Evolutionary conservation across 2,888 invertebrate genomes (phyloP).

Genomic region (Amphiduros pacificus): DNA sequence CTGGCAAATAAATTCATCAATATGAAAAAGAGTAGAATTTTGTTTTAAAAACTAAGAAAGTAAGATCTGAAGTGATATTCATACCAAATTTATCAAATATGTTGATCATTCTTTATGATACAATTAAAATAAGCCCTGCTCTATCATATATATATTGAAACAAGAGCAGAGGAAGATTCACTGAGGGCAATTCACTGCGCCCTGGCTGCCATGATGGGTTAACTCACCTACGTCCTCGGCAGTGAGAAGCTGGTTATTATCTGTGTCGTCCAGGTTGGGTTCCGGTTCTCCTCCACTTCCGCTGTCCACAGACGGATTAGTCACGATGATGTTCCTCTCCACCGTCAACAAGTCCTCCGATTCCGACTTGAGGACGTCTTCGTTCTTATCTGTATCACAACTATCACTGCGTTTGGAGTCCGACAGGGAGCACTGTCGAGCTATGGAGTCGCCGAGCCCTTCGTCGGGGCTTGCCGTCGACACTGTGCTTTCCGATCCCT

Average conservation of each 20-base stretch:
- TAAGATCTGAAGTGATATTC: no score
- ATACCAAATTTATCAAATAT: no score
- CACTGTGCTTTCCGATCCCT: background rate
- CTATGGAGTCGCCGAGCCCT: constrained; percentile 47
- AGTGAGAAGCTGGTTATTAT: constrained; percentile 15
- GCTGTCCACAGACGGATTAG: constrained; percentile 62
- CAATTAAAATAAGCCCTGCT: no score
- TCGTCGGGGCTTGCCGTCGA: constrained; percentile 44
- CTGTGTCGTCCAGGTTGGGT: background rate
- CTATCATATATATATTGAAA: no score
- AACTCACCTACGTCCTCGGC: constrained; percentile 25
- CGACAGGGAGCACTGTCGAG: constrained; percentile 15
- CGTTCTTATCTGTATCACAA: constrained; percentile 25
- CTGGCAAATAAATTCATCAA: no score
- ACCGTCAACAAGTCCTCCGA: constrained; percentile 3
- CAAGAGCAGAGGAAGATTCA: no score
- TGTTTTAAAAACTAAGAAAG: no score
- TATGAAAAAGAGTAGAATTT: no score
- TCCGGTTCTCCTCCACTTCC: constrained; percentile 22
- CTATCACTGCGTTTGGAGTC: constrained; percentile 30
- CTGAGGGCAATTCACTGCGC: no score
- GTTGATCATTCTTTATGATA: no score
- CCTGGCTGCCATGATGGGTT: no score
- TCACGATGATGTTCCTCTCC: constrained; percentile 47
- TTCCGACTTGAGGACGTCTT: constrained; percentile 21